Conservation (phyloP, 92 coral and sea anemone genomes). For the Porites rus region DNA sequence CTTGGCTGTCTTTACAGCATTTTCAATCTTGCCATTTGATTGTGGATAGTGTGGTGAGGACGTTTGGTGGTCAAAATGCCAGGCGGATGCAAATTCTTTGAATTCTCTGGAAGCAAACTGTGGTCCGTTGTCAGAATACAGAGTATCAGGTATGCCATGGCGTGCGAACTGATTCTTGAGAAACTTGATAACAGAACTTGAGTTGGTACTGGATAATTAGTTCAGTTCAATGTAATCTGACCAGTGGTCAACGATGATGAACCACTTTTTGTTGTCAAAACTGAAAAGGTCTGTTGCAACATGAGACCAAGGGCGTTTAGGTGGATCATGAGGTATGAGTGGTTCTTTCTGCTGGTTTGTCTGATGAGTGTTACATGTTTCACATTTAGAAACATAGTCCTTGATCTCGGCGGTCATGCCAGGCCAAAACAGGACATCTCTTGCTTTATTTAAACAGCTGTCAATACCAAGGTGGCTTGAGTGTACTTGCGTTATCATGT, state of each 20-base stretch:
- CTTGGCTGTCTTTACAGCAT: not conserved
- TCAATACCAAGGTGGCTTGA: slow-evolving; percentile 39
- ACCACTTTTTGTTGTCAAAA: slow-evolving; percentile 17
- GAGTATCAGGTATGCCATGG: no score
- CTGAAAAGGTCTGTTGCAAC: slow-evolving; percentile 17
- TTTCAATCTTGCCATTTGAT: no score
- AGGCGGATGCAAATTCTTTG: no score
- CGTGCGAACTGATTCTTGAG: slow-evolving; percentile 37
- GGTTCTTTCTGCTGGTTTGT: not conserved
- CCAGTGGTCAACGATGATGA: slow-evolving; percentile 28
- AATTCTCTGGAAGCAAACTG: no score
- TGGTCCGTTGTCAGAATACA: no score
- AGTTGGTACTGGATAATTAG: not conserved
- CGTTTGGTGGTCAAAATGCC: no score
- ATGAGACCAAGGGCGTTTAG: slow-evolving; percentile 20
- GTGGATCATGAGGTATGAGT: slow-evolving; percentile 21
- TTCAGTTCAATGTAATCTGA: slow-evolving; percentile 32
- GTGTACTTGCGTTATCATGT: slow-evolving; percentile 19
- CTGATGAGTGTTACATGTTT: not conserved
- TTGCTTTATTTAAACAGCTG: slow-evolving; percentile 11
- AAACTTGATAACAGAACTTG: slow-evolving; percentile 17
- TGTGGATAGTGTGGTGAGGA: no score
- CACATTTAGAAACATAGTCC: slow-evolving; percentile 3
- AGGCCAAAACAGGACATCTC: slow-evolving; percentile 32
- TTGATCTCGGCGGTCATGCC: slow-evolving; percentile 17